Evolutionary conservation across 2,797 vertebrate species (phyloP).

Genomic region (Thamnophis elegans): DNA sequence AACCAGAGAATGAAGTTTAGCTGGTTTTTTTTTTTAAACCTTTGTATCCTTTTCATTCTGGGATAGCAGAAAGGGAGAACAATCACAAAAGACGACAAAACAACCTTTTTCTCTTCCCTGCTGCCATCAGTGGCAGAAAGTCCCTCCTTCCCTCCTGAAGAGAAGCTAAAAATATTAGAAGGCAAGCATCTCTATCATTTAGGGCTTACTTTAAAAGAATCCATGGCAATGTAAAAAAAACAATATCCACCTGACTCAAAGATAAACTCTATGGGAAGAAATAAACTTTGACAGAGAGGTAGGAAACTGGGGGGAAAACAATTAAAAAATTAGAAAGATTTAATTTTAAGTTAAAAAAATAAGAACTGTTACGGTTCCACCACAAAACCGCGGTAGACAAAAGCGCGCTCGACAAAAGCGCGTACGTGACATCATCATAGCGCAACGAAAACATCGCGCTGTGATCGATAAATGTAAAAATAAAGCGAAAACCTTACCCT

Average conservation of each 20-base stretch:
- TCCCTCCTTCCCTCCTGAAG: neutral
- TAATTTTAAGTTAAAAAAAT: neutral
- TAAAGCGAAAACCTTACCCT: no score
- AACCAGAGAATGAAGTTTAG: neutral
- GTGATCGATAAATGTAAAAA: no score
- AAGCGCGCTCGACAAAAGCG: no score
- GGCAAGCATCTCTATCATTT: neutral
- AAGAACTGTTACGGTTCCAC: neutral
- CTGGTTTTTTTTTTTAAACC: conserved; percentile 1
- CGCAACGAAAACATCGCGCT: no score
- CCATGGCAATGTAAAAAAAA: neutral
- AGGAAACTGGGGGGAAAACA: neutral
- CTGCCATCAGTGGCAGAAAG: neutral
- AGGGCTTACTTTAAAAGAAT: neutral
- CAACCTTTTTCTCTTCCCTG: neutral
- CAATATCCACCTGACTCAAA: neutral
- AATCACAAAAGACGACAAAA: conserved; percentile 9
- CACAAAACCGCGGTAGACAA: no score
- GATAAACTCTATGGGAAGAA: conserved; percentile 27
- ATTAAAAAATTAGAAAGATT: no score
- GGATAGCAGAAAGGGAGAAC: conserved; percentile 35
- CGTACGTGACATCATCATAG: no score
- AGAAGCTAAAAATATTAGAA: neutral
- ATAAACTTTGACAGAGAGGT: neutral
- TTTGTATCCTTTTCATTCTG: conserved; percentile 4